Base-by-base conservation (phyloP, 2,888 invertebrate species). In the Yponomeuta malinellus region DNA sequence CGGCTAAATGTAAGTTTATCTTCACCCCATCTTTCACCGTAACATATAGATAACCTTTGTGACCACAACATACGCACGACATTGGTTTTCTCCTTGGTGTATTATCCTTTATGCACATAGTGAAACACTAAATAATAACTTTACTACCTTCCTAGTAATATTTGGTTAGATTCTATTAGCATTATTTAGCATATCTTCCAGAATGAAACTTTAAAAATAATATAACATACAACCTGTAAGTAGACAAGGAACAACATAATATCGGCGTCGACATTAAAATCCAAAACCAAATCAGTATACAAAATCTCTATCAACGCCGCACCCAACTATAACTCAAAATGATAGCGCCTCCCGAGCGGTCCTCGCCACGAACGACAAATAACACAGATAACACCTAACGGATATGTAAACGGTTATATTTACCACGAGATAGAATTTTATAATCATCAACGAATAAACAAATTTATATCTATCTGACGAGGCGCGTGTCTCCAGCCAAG, bases 381-480 rank as follows among this genome's bases (percentile, higher is more conserved):
- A 89, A 89, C 85, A 75, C 74, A 89, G 91, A 91, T 91, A 91
- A 86, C 82, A 78, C 81, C 78, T 81, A 84, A 88, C 87, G 87
- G 86, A 81, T 87, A 85, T 87, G 88, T 89, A 90, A 90, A 90
- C 84, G 88, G 86, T 82, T 86, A 83, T 89, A 90, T 90, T 89
- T 85, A 81, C 80, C 83, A 78, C 84, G 83, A 81, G 88, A 90
- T 89, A 87, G 88, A 89, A 90, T 90, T 90, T 90, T 86, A 90
- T 90, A 90, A 90, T 90, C 89, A 91, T 90, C 89, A 87, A 89
- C 63, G 70, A 52, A 68, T 68, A 43, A 43, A 43, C 43, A 67
- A 86, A 85, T 85, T 43, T 43, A 81, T 81, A 83, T 84, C 85
- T 89, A 91, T 90, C 91, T 84, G 90, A 91, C 90, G 84, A 72